phyloP scores from a whole-genome alignment of 2,888 invertebrate species.

The Gari tellinella region DNA sequence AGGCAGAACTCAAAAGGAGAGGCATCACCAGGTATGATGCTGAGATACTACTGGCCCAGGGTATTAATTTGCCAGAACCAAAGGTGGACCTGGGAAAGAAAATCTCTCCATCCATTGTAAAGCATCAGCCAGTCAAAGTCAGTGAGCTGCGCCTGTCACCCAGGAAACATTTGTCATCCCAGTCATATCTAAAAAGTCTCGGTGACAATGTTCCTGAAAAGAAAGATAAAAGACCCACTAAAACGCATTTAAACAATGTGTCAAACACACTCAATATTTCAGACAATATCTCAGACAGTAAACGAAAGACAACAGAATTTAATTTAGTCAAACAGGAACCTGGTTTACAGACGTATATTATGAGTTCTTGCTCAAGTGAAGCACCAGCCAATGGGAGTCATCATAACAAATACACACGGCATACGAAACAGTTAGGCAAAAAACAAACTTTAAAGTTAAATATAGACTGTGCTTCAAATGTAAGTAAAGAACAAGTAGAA shows the following conservation, averaged over 20 bases:
- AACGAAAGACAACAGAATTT: too few species aligned
- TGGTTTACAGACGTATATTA: too few species aligned
- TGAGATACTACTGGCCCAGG: slow-evolving; percentile 81
- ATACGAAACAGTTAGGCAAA: too few species aligned
- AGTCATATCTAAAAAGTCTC: slow-evolving; percentile 45
- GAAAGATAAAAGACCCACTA: slow-evolving; percentile 13
- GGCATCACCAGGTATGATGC: slow-evolving; percentile 83
- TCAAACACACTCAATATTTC: slow-evolving; percentile 21
- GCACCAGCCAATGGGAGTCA: too few species aligned
- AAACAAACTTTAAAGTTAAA: slow-evolving; percentile 23
- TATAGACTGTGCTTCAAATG: slow-evolving; percentile 34
- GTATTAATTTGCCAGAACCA: slow-evolving; percentile 78
- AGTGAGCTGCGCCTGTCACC: slow-evolving; percentile 52
- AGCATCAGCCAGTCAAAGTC: slow-evolving; percentile 49
- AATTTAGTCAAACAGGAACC: too few species aligned
- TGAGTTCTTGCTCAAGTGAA: too few species aligned
- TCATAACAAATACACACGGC: too few species aligned
- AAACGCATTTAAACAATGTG: slow-evolving; percentile 27
- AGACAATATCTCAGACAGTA: slow-evolving; percentile 12
- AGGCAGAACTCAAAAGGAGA: slow-evolving; percentile 79
- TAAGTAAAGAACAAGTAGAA: slow-evolving; percentile 6
- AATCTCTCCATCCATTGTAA: slow-evolving; percentile 32
- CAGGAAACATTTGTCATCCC: slow-evolving; percentile 56
- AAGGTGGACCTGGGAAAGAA: slow-evolving; percentile 64
- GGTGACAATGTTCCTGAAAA: slow-evolving; percentile 1